Percentiles rank a stretch among this genome's conserved stretches.
Evolutionary conservation across 2,797 vertebrate genomes (phyloP).

Genomic region (Valencia hispanica): DNA sequence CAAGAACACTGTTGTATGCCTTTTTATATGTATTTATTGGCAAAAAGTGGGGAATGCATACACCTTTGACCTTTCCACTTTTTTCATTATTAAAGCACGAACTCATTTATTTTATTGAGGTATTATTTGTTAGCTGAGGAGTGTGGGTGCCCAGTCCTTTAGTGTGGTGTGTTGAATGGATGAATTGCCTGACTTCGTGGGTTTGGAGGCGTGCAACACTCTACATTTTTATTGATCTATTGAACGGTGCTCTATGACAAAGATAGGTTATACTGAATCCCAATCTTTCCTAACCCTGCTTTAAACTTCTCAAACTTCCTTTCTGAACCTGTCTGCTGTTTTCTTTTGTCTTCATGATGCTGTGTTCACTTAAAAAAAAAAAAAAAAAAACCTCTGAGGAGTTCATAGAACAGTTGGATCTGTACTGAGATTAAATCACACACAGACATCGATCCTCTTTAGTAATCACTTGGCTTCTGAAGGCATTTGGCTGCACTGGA

Average conservation of each 20-base stretch:
- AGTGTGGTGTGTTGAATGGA: neutral
- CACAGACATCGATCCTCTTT: neutral
- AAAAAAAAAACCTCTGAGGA: no score
- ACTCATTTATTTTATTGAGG: neutral
- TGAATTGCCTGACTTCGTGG: no score
- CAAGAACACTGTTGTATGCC: conserved; percentile 37
- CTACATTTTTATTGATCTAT: no score
- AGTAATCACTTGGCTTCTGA: neutral
- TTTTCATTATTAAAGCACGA: neutral
- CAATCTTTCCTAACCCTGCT: no score
- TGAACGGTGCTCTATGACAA: no score
- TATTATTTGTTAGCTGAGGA: neutral
- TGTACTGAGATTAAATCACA: neutral
- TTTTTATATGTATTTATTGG: conserved; percentile 4
- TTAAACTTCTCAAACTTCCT: no score
- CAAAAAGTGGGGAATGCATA: neutral
- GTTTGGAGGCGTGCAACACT: no score
- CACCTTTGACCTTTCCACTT: no score
- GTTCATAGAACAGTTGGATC: neutral
- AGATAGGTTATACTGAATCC: no score
- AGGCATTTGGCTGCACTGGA: neutral
- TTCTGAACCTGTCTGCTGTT: no score
- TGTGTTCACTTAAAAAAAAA: no score
- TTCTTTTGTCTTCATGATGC: no score
- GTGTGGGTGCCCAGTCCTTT: neutral